A percentile compares a stretch with the other conserved stretches of the same genome.
These are phyloP conservation scores for Ectobius pallidus DNA, from an alignment of 2,888 invertebrate genomes.

Conservation along the genomic window DNA sequence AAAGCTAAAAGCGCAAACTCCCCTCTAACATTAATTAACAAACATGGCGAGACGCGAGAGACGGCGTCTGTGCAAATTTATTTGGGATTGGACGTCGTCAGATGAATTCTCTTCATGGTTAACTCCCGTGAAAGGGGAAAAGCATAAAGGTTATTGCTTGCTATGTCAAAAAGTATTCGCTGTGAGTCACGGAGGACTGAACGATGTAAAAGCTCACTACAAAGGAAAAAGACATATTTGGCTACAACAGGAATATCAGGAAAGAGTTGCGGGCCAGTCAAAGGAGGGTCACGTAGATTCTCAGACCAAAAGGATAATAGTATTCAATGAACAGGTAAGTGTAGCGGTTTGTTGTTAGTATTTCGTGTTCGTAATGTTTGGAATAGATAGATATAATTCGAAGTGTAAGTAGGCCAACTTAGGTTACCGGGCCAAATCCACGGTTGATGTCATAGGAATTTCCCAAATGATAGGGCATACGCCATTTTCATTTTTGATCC, in stretches of 20 bases:
- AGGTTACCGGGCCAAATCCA: conserved; percentile 40
- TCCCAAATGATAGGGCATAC: conserved; percentile 43
- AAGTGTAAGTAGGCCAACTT: conserved; percentile 30
- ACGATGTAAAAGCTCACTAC: conserved; percentile 51
- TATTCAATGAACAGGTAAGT: conserved; percentile 40
- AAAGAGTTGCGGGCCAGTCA: conserved; percentile 38
- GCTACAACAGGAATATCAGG: conserved; percentile 48
- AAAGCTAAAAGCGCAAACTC: conserved; percentile 30
- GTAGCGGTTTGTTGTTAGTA: neutral
- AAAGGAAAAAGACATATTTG: conserved; percentile 52
- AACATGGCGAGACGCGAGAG: conserved; percentile 45
- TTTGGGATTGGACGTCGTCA: conserved; percentile 48
- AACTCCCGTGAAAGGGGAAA: conserved; percentile 49
- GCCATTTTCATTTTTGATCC: conserved; percentile 45
- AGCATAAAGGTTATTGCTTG: conserved; percentile 50
- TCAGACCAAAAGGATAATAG: conserved; percentile 33
- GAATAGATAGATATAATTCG: neutral
- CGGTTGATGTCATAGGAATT: conserved; percentile 42
- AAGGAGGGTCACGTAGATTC: conserved; percentile 37
- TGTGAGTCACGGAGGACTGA: conserved; percentile 50
- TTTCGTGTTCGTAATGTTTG: conserved; percentile 1
- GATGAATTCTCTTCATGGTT: conserved; percentile 50
- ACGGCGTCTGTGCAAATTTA: conserved; percentile 51
- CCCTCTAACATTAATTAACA: conserved; percentile 36
- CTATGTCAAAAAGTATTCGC: conserved; percentile 51